phyloP scores from a whole-genome alignment of 2,888 invertebrate species.

The Cecidostiba fungosa region DNA sequence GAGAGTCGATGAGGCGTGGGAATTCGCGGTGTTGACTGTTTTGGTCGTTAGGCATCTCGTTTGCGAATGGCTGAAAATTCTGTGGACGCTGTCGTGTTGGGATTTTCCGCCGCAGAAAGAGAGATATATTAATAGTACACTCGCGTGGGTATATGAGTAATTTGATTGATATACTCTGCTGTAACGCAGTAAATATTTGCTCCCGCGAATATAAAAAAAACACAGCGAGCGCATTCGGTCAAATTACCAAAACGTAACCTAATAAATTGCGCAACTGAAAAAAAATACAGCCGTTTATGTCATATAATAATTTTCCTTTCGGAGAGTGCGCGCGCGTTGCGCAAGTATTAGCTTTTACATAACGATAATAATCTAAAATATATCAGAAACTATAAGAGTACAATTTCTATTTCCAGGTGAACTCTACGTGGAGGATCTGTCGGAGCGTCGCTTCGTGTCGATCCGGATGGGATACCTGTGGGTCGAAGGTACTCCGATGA shows the following conservation, averaged over 20 bases:
- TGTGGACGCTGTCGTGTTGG: background rate
- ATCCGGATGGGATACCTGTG: conserved; percentile 79
- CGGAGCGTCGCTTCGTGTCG: conserved; percentile 76
- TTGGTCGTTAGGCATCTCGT: background rate
- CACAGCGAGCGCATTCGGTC: background rate
- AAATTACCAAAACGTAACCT: background rate
- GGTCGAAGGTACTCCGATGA: conserved; percentile 78
- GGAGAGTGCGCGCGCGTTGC: background rate
- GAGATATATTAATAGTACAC: background rate
- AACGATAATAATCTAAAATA: background rate
- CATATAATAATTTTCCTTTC: conserved; percentile 11
- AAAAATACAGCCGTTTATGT: background rate
- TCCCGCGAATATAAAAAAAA: background rate
- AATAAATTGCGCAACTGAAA: conserved; percentile 1
- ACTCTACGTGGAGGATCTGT: conserved; percentile 77
- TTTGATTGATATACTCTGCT: background rate
- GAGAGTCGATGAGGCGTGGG: background rate
- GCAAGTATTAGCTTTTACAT: background rate
- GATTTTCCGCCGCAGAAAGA: background rate
- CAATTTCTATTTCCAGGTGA: conserved; percentile 71
- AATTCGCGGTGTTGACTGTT: background rate
- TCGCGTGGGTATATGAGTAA: background rate
- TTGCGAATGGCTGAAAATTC: background rate
- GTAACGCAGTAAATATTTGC: background rate
- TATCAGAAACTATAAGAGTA: background rate